Conservation (phyloP, 2,888 invertebrate genomes). For the Pristionchus arcanus region DNA sequence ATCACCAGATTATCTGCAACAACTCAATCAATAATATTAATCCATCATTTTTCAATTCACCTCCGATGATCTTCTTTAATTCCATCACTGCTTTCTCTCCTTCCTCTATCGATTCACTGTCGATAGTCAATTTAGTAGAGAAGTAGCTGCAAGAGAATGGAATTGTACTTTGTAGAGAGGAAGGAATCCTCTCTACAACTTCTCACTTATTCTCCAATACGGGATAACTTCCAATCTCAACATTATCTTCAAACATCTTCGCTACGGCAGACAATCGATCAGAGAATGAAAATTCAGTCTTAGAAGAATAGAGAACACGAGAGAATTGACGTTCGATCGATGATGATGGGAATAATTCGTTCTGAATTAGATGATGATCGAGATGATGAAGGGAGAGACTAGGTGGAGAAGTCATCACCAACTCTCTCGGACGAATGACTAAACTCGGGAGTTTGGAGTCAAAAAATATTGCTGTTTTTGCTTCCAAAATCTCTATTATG, state of each 20-base stretch:
- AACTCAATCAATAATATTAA: not conserved
- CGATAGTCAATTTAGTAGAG: constrained; percentile 83
- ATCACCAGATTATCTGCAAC: constrained; percentile 80
- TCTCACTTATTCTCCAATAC: constrained; percentile 76
- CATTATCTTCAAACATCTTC: constrained; percentile 80
- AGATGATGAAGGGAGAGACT: not conserved
- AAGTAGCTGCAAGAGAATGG: constrained; percentile 80
- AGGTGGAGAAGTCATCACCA: too few relatives aligned
- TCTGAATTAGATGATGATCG: constrained; percentile 57
- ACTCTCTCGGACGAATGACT: too few relatives aligned
- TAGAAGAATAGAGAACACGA: constrained; percentile 78
- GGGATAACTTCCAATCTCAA: constrained; percentile 84
- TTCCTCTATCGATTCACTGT: constrained; percentile 80
- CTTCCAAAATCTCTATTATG: too few relatives aligned
- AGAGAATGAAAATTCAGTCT: constrained; percentile 81
- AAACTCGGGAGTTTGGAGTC: too few relatives aligned
- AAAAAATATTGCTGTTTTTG: too few relatives aligned
- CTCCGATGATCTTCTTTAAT: constrained; percentile 64
- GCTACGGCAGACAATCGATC: constrained; percentile 81
- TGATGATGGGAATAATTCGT: constrained; percentile 71
- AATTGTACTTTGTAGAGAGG: not conserved
- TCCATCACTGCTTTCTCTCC: constrained; percentile 62
- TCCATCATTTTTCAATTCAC: constrained; percentile 50
- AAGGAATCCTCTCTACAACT: not conserved
- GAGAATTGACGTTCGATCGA: constrained; percentile 63